Percentiles rank a stretch among this genome's conserved stretches.
Conservation (phyloP, 2,113 vertebrate genomes). For the Bos indicus region DNA sequence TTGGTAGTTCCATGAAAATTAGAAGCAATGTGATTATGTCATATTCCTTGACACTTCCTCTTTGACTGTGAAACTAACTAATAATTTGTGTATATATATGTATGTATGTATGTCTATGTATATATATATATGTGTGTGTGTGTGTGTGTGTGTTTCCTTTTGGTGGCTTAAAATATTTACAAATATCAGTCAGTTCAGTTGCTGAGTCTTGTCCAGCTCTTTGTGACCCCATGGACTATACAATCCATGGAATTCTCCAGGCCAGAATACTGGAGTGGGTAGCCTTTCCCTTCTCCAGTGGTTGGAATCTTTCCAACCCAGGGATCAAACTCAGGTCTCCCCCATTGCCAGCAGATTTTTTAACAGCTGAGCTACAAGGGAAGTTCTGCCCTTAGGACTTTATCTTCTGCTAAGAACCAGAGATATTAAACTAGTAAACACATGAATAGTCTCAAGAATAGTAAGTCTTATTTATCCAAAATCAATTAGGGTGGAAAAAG, state of each 20-base stretch:
- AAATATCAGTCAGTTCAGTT: neutral
- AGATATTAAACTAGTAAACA: neutral
- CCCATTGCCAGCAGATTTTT: neutral
- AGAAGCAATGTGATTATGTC: neutral
- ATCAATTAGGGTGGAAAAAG: neutral
- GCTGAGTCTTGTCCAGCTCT: neutral
- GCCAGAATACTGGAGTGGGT: neutral
- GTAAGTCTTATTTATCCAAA: neutral
- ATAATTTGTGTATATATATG: neutral
- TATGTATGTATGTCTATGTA: neutral
- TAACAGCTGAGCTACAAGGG: neutral
- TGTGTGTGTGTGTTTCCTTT: neutral
- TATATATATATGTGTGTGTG: accelerated
- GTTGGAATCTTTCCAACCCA: neutral
- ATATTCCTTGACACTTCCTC: neutral
- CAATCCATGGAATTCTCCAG: neutral
- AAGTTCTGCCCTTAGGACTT: neutral
- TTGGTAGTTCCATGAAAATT: neutral
- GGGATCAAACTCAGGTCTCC: neutral
- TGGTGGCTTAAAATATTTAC: neutral
- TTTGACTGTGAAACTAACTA: neutral
- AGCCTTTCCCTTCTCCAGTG: neutral
- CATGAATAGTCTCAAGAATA: neutral
- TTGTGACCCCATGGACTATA: neutral
- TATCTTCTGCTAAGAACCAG: neutral